Base-by-base conservation (phyloP, 2,888 invertebrate genomes). In the Chrysopilus asiliformis region DNA sequence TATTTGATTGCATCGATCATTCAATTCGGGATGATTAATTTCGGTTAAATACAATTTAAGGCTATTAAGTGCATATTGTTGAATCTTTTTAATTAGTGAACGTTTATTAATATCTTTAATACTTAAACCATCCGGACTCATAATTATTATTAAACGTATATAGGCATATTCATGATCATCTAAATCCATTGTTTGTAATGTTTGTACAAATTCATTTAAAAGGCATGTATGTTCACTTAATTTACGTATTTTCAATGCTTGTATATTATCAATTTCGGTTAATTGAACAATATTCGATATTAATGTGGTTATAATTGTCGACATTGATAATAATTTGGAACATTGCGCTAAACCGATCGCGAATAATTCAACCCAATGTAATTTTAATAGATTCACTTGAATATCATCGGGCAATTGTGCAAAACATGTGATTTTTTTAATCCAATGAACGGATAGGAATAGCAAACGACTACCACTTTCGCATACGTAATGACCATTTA, bases 401-500 rank as follows among this genome's bases (percentile, higher is more conserved):
- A 80, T 71, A 44, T 89, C 86, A 40, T 77, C 72, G 40, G 89
- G 85, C 49, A 93, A 69, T 19, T 76, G 71, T 50, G 80, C 77
- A 57, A 87, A 90, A 28, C 80, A 81, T 17, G 83, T 79, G 49
- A 93, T 75, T 49, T 82, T 81, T 46, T 81, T 72, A 34, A 87
- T 75, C 90, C 94, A 95, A 53, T 93, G 82, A 39, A 93, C 81
- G 10, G 83, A 78, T 8, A 91, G 73, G 54, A 93, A 91, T 38
- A 97, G 71, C 36, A 97, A 71, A 32, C 95, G 68, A 3, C 94
- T 90, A 16, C 90, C 93, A 47, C 86, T 87, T 68, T 97, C 95
- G 65, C 93, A 95, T 34, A 89, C 85, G 53, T 87, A 93, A 66
- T 94, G 93, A 53, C 89, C 77, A 48, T 91, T 89, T 50, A 93